These are phyloP conservation scores for Amphipyra berbera DNA, from an alignment of 2,888 invertebrate species.

Conservation along the genomic window DNA sequence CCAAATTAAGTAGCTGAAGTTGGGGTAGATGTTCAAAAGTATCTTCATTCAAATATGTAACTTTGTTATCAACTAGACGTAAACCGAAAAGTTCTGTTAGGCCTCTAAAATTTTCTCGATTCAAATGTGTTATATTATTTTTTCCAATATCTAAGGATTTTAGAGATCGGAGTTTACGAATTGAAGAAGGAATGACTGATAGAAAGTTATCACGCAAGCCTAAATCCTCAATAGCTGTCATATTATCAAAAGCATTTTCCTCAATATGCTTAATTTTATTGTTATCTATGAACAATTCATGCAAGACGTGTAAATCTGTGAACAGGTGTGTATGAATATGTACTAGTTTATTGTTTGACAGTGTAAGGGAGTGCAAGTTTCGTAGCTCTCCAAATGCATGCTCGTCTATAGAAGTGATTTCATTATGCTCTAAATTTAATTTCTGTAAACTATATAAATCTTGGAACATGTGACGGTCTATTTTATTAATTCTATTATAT, in stretches of 20 bases:
- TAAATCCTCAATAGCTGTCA: conserved; percentile 94
- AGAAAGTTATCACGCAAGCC: conserved; percentile 93
- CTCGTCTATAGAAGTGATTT: conserved; percentile 92
- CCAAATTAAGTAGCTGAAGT: conserved; percentile 94
- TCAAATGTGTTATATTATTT: conserved; percentile 93
- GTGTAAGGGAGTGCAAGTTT: conserved; percentile 93
- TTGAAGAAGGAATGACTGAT: conserved; percentile 91
- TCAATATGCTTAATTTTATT: conserved; percentile 93
- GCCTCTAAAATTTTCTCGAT: conserved; percentile 93
- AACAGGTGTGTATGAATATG: conserved; percentile 92
- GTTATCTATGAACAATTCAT: conserved; percentile 93
- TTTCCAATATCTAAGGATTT: conserved; percentile 95
- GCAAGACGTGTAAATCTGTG: conserved; percentile 92
- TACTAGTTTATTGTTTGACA: conserved; percentile 92
- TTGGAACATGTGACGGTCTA: conserved; percentile 93
- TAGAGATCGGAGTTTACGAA: conserved; percentile 92
- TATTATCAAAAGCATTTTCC: conserved; percentile 93
- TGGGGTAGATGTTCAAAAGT: conserved; percentile 93
- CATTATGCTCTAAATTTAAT: conserved; percentile 93
- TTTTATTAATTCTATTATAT: conserved; percentile 91
- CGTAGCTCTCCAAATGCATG: conserved; percentile 93
- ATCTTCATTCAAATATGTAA: conserved; percentile 93
- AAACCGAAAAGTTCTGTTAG: conserved; percentile 93
- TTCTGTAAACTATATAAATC: conserved; percentile 94
- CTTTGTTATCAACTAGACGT: conserved; percentile 94